A percentile compares a stretch with the other conserved stretches of the same genome.
Conservation (phyloP, 1,140 invertebrate species). For the Euglossa dilemma region DNA sequence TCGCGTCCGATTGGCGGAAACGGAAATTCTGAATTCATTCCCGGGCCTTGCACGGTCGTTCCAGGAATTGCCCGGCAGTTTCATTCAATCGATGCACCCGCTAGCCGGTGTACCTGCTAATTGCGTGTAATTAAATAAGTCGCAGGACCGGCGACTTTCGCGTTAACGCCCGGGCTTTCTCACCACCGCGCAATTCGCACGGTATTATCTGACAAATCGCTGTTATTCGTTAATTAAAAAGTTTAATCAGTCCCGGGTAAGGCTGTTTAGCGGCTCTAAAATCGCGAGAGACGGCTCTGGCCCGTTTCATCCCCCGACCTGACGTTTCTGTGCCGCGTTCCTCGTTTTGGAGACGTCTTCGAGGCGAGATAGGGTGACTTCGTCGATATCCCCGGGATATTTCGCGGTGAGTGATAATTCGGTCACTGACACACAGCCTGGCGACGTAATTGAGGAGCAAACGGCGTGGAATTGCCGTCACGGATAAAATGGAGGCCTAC, state of each 20-base stretch:
- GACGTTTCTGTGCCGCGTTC: too few relatives aligned
- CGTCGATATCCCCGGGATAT: too few relatives aligned
- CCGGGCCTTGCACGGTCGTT: background rate
- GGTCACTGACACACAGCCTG: too few relatives aligned
- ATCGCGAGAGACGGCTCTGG: too few relatives aligned
- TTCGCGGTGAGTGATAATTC: too few relatives aligned
- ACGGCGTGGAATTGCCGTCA: too few relatives aligned
- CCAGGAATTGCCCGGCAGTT: constrained; percentile 28
- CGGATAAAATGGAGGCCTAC: too few relatives aligned
- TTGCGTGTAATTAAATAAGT: constrained; percentile 50
- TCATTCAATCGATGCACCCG: constrained; percentile 40
- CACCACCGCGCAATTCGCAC: background rate
- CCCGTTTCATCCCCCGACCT: too few relatives aligned
- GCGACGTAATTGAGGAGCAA: too few relatives aligned
- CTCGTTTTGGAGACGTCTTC: too few relatives aligned
- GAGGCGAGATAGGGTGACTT: too few relatives aligned
- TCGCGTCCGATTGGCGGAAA: constrained; percentile 1
- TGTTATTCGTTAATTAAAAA: constrained; percentile 59
- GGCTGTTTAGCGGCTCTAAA: too few relatives aligned
- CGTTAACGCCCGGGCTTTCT: background rate
- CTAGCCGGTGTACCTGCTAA: constrained; percentile 34
- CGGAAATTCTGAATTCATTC: constrained; percentile 28
- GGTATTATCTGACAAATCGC: constrained; percentile 51
- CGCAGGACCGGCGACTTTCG: constrained; percentile 12
- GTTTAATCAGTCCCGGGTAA: constrained; percentile 46